Base-by-base conservation (phyloP, 2,113 vertebrate species). In the Coptodon rendalli region DNA sequence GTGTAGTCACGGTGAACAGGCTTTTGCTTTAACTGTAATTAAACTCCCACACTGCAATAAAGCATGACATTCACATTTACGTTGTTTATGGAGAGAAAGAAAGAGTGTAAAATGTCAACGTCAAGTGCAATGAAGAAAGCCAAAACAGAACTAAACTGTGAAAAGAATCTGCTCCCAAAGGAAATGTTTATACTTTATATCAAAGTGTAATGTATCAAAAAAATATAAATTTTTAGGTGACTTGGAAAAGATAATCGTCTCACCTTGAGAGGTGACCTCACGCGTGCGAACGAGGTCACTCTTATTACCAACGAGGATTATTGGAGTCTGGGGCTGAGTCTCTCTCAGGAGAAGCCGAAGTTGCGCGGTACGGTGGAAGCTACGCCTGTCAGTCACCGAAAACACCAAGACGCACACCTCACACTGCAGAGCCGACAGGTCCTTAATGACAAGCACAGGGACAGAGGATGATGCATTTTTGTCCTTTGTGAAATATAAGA, bases 221-320 rank as follows among this genome's bases (percentile, higher is more conserved):
- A 38, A 17, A 9, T 5, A n/a, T 5, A 11, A 13, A 3, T 24
- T 38, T 68, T 8, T n/a, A 50, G 16, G 22, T 38, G 45, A 66
- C 16, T 6, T 6, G 38, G n/a, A 5, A 17, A 24, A 10, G 45
- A 45, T 36, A 9, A 43, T 1, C 2, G 0, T 54, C 87, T 68
- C 84, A 97, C 98, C 98, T 93, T 98, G 97, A 27, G 94, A 59
- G 6, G 96, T 97, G 79, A 98, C 97, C 85, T 98, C 98, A 27
- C 98, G 93, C 2, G 97, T 97, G 43, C 98, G 97, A 1, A 97
- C 98, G 7, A 98, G 94, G 93, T 98, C 97, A 2, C 97, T 98
- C 94, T 98, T 98, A 90, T 98, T 98, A 84, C 97, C 98, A 9
- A 98, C 97, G 2, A 98, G 96, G 95, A 98, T 98, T 90, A 98